Base-by-base conservation (phyloP, 2,888 invertebrate genomes). In the Venusia cambrica region DNA sequence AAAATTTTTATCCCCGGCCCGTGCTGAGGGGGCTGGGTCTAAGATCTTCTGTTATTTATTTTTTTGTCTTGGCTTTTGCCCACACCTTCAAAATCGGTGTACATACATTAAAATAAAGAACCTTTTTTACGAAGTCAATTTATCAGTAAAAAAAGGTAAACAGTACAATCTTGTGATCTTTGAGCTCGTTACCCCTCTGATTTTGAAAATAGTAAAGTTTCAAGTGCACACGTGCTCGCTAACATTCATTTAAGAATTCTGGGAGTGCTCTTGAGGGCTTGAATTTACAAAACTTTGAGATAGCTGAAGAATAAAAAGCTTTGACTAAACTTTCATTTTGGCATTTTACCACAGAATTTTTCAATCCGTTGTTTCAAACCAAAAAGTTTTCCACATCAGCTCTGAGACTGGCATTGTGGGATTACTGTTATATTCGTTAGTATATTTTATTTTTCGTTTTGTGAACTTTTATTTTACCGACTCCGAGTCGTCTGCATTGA, bases 361-460 rank as follows among this genome's bases (percentile, higher is more conserved):
- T n/a, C n/a, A n/a, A n/a, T n/a, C n/a, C 21, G 12, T 22, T 22
- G 17, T 30, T 31, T 27, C 11, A 16, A 16, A 30, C 19, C 13
- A 32, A 32, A 24, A 24, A 18, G 31, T 8, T 21, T 12, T 17
- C n/a, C 22, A 3, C 17, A 29, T 18, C 14, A 21, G 7, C 13
- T 29, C 18, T 9, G 24, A 34, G 11, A 16, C 27, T 17, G 34
- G 27, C 21, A 29, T 24, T 29, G 13, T 35, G 35, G 36, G 25
- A 20, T 11, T 19, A 19, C 8, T 8, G 10, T 36, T 18, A 28
- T 15, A 14, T 33, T 19, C 27, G 44, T 42, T 48, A 48, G 41
- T 45, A 40, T 38, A n/a, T n/a, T n/a, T 31, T 29, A 35, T 28
- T 35, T 30, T 38, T 33, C 35, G 28, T 38, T 36, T 35, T 38